Base-by-base conservation (phyloP, 2,888 invertebrate genomes). In the Meloe dianella region DNA sequence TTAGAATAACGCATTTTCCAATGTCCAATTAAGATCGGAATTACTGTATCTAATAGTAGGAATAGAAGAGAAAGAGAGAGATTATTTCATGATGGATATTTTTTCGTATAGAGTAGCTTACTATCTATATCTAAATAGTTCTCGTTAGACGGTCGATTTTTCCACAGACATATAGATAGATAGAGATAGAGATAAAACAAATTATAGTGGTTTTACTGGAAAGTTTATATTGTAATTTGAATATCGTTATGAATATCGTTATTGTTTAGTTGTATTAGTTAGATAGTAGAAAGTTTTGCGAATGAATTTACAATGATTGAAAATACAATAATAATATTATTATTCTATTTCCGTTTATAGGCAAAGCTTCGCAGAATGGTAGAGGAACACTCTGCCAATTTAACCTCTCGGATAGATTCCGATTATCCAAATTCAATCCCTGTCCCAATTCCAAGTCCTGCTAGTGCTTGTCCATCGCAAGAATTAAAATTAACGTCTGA, bases 311-410 rank as follows among this genome's bases (percentile, higher is more conserved):
- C 10, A 35, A 27, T 27, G 27, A 27, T 27, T 27, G 27, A 35
- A 35, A 0, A 12, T 0, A 35, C 10, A 12, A 35, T 14, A 35
- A 35, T 12, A 35, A n/a, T 6, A 41, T 17, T 41, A 7, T 32
- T 7, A 10, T 41, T 17, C 8, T 10, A 17, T 41, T 66, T 64
- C 62, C 68, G 29, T 24, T 80, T 78, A 6, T 68, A 82, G 81
- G 81, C 79, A 77, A 81, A 81, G 79, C 79, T 81, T 78, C 81
- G 92, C 86, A 93, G 92, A 86, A 94, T 94, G 94, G 93, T 94
- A 82, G 94, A 94, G 86, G 94, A 94, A 87, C 93, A 94, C 86
- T 85, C 86, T 78, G 83, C 84, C 69, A 85, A 80, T 69, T 73
- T 82, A 70, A 78, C 80, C 74, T 74, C 81, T 76, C 81, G 82